Conservation (phyloP, 1,140 invertebrate genomes). For the Drosophila lacteicornis region DNA sequence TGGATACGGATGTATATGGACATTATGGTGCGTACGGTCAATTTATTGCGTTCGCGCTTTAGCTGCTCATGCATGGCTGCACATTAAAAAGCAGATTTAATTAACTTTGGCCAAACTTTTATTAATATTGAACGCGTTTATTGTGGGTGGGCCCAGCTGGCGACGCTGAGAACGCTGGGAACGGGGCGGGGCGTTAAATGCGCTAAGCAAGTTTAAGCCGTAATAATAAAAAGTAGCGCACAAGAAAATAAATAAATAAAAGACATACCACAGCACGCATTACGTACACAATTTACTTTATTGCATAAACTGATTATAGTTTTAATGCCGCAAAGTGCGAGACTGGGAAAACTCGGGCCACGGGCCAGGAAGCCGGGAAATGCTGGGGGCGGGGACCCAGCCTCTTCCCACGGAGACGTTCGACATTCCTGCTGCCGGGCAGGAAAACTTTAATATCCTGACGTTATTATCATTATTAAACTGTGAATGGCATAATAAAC, state of each 20-base stretch:
- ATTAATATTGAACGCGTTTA: slow-evolving; percentile 78
- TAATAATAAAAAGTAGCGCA: slow-evolving; percentile 78
- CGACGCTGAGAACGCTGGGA: background rate
- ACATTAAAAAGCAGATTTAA: slow-evolving; percentile 82
- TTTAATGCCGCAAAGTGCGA: slow-evolving; percentile 67
- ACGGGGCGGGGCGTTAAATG: slow-evolving; percentile 54
- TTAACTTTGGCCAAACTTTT: slow-evolving; percentile 81
- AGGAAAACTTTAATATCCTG: slow-evolving; percentile 83
- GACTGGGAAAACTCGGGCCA: background rate
- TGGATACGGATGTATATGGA: slow-evolving; percentile 58
- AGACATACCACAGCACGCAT: slow-evolving; percentile 77
- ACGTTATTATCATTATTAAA: slow-evolving; percentile 83
- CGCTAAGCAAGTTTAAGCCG: slow-evolving; percentile 70
- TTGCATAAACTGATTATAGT: slow-evolving; percentile 84
- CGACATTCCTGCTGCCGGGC: slow-evolving; percentile 52
- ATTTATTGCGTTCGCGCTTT: slow-evolving; percentile 75
- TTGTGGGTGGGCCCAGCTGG: slow-evolving; percentile 49
- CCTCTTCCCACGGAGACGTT: slow-evolving; percentile 16
- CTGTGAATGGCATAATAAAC: slow-evolving; percentile 83
- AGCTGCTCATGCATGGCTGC: slow-evolving; percentile 71
- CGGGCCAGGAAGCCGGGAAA: slow-evolving; percentile 9
- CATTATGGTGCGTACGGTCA: slow-evolving; percentile 69
- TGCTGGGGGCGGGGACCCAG: background rate
- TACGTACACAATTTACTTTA: slow-evolving; percentile 84
- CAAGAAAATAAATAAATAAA: slow-evolving; percentile 81